These are phyloP conservation scores for Gastrophryne carolinensis DNA, from an alignment of 2,797 vertebrate species.

Conservation along the genomic window DNA sequence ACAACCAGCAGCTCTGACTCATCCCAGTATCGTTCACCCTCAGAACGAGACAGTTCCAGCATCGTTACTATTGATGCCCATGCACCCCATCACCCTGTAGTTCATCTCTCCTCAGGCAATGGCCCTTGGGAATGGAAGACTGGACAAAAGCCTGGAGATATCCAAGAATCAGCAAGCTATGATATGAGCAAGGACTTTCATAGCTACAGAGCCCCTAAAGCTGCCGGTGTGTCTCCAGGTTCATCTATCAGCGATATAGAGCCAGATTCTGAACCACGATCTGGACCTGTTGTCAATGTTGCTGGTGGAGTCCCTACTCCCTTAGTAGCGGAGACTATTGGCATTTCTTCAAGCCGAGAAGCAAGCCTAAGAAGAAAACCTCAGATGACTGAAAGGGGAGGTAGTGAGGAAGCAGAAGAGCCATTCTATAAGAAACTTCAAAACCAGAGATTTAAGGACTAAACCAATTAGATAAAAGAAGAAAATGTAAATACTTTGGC, in stretches of 20 bases:
- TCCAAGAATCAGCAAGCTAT: conserved; percentile 66
- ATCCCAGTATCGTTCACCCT: conserved; percentile 78
- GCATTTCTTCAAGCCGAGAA: conserved; percentile 73
- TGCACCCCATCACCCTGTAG: conserved; percentile 81
- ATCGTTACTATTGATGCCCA: conserved; percentile 88
- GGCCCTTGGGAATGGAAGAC: conserved; percentile 88
- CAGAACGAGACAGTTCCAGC: conserved; percentile 79
- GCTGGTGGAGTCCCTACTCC: conserved; percentile 50
- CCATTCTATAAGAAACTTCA: conserved; percentile 88
- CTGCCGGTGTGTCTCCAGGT: conserved; percentile 66
- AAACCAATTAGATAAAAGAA: neutral
- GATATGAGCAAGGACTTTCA: conserved; percentile 77
- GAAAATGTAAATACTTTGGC: conserved; percentile 29
- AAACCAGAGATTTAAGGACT: conserved; percentile 77
- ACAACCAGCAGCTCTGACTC: conserved; percentile 85
- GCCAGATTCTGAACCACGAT: conserved; percentile 63
- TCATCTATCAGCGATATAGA: conserved; percentile 73
- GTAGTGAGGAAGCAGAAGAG: conserved; percentile 74
- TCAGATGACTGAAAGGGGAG: conserved; percentile 64
- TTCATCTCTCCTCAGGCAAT: conserved; percentile 72
- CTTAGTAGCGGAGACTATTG: conserved; percentile 57
- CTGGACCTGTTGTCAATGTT: conserved; percentile 66
- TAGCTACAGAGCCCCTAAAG: conserved; percentile 70
- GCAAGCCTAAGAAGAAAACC: conserved; percentile 82
- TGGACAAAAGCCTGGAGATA: conserved; percentile 63